Base-by-base conservation (phyloP, 2,888 invertebrate genomes). In the Polyommatus iphigenia region DNA sequence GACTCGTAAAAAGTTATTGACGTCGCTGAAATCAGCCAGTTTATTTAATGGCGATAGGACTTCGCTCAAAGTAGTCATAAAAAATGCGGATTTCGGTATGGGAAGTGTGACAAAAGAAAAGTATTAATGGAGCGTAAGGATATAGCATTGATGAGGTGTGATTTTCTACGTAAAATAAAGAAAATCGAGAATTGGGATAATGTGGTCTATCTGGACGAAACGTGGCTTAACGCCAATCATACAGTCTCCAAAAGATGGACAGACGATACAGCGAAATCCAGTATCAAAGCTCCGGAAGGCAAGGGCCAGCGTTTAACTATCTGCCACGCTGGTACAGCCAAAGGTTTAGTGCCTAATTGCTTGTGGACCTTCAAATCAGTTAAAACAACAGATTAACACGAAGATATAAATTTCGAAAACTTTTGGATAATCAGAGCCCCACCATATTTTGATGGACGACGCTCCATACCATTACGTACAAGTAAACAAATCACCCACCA, bases 381-480 rank as follows among this genome's bases (percentile, higher is more conserved):
- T 20, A 81, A 78, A 71, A 81, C 79, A 50, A 79, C 78, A 72
- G 79, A 81, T 13, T 79, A 79, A 75, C 80, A 81, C 32, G 79
- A 81, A 75, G 78, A 81, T 67, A 81, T 80, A 76, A 80, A 80
- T 79, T 79, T 75, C 50, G 77, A 80, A 80, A 81, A 78, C 29
- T 81, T 80, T 72, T 81, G 24, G 41, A 79, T 15, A 79, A 80
- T 78, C 79, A 29, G 81, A 59, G 78, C 81, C 10, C 76, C 73
- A 20, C 20, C 72, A 32, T 62, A 82, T 81, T 62, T 20, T 81
- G 10, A 80, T 82, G 82, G 80, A 81, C 71, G 81, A 83, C 54
- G 80, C 78, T 20, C 78, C 81, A 50, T 81, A 82, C 54, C 82
- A 82, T 73, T 81, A 79, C 8, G 79, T 81, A 71, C 79, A 81